Base-by-base conservation (phyloP, 2,888 invertebrate genomes). In the Liodrosophila aerea region DNA sequence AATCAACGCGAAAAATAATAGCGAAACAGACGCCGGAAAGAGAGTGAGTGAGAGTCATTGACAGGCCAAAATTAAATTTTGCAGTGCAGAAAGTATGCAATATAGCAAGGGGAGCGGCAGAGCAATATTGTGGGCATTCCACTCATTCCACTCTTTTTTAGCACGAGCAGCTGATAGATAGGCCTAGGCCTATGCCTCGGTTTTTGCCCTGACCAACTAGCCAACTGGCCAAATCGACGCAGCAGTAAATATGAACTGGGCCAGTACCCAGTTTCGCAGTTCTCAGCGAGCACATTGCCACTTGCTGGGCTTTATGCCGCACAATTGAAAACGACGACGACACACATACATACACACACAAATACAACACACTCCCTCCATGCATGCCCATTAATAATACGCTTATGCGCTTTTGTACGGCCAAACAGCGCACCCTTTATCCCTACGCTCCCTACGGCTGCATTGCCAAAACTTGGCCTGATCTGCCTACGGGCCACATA, bases 351-450 rank as follows among this genome's bases (percentile, higher is more conserved):
- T 29, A 16, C 8, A 7, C 15, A 22, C 22, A 22, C 2, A 2
- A 4, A 22, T 5, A 22, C 22, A 22, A 22, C 22, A 22, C 2
- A 1, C 8, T 13, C 9, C 13, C 11, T 11, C 0, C 9, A 59
- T 37, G 61, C 22, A 22, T 22, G 22, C 3, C 63, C 76, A 77
- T 85, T 76, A 85, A 83, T 83, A 83, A 83, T 83, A 76, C 86
- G 85, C 82, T 83, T 83, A 83, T 75, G 83, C 72, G 80, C 85
- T 85, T 82, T 82, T 83, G 80, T 82, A 61, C 54, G 63, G 50
- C 73, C 67, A 7, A 71, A 43, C 27, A 51, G 46, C 46, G 41
- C 56, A 34, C 29, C 37, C 27, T 37, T 4, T 33, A 27, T 30
- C 37, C 0, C 49, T n/a, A 3, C 33, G 8, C 18, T 22, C 29